These are phyloP conservation scores for Philaethria dido DNA, from an alignment of 2,888 invertebrate genomes.

Conservation along the genomic window DNA sequence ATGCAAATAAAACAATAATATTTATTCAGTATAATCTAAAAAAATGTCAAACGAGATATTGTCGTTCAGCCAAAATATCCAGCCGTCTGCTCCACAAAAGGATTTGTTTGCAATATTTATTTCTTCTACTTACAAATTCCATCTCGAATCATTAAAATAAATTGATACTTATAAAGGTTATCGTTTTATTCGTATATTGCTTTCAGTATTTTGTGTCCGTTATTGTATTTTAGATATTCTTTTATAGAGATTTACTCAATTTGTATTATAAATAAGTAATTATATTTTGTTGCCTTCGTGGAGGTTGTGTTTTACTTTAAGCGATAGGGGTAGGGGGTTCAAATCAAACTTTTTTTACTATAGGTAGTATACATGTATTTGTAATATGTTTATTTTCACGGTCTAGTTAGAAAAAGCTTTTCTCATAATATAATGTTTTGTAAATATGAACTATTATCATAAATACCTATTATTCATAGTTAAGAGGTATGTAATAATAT, in stretches of 20 bases:
- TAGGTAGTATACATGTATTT: too few species aligned
- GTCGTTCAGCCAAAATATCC: conserved; percentile 10
- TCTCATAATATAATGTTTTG: too few species aligned
- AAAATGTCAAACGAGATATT: neutral
- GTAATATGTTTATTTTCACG: too few species aligned
- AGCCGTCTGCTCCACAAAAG: neutral
- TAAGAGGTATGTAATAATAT: neutral
- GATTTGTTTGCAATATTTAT: conserved; percentile 22
- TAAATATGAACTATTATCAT: too few species aligned
- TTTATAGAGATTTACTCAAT: neutral
- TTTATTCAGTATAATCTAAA: neutral
- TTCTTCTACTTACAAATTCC: conserved; percentile 19
- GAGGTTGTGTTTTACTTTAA: neutral
- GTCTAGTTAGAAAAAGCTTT: too few species aligned
- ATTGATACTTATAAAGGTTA: conserved; percentile 25
- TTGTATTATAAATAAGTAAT: neutral
- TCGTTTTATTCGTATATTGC: conserved; percentile 13
- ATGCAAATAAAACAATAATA: neutral
- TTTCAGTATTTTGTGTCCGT: neutral
- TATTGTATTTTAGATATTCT: neutral
- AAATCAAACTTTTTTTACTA: too few species aligned
- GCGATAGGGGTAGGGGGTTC: too few species aligned
- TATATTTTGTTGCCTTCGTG: neutral
- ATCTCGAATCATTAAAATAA: conserved; percentile 27
- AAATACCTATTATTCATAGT: too few species aligned